These are phyloP conservation scores for Caenorhabditis angaria DNA, from an alignment of 2,888 invertebrate genomes.

Conservation along the genomic window DNA sequence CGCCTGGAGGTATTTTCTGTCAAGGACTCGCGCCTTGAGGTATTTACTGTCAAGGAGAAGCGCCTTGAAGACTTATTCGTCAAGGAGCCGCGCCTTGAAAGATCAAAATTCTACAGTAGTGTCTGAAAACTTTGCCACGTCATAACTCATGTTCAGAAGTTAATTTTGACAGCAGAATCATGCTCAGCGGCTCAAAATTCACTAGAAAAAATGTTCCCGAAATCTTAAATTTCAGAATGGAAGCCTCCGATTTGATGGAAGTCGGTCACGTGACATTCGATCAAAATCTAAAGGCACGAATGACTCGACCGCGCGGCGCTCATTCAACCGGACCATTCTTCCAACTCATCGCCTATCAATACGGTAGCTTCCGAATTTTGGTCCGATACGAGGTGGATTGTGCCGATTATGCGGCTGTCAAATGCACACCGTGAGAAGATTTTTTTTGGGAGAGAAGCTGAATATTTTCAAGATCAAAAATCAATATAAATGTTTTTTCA, in stretches of 20 bases:
- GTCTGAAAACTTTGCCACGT: no score
- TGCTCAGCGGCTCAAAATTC: no score
- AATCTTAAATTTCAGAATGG: slow-evolving; percentile 57
- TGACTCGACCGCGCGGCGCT: slow-evolving; percentile 66
- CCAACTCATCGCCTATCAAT: slow-evolving; percentile 68
- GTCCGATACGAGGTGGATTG: slow-evolving; percentile 71
- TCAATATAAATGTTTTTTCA: slow-evolving; percentile 27
- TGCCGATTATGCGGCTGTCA: slow-evolving; percentile 70
- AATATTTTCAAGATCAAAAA: neutral
- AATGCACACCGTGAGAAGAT: slow-evolving; percentile 44
- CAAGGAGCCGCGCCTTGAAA: no score
- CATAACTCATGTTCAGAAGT: no score
- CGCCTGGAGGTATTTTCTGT: no score
- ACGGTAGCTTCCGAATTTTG: slow-evolving; percentile 68
- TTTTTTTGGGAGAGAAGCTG: neutral
- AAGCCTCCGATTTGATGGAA: slow-evolving; percentile 71
- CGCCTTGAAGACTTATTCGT: no score
- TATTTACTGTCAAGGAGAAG: no score
- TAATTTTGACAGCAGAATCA: no score
- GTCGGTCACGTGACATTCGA: slow-evolving; percentile 67
- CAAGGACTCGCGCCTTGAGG: no score
- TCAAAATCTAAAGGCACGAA: slow-evolving; percentile 63
- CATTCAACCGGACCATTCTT: slow-evolving; percentile 70
- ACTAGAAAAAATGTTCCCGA: neutral
- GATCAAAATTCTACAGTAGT: no score